These are phyloP conservation scores for Rhea pennata DNA, from an alignment of 2,113 vertebrate genomes.

Conservation along the genomic window DNA sequence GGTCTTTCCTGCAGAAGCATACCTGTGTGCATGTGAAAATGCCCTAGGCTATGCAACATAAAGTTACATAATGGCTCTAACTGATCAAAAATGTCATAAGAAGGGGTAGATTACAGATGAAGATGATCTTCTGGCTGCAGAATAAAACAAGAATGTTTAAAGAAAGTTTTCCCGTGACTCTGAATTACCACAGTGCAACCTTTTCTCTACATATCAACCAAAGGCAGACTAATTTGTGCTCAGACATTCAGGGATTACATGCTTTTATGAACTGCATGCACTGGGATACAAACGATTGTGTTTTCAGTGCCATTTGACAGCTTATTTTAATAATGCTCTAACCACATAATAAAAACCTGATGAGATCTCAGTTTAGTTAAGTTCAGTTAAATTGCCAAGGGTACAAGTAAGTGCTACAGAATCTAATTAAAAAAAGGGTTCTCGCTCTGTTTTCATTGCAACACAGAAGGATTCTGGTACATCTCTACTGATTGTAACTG, in stretches of 20 bases:
- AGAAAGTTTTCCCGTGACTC: neutral
- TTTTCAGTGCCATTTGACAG: neutral
- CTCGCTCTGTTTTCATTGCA: neutral
- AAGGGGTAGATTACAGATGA: neutral
- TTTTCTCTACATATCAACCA: neutral
- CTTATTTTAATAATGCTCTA: neutral
- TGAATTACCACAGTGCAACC: neutral
- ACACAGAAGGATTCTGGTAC: neutral
- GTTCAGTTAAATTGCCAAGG: neutral
- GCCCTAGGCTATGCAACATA: neutral
- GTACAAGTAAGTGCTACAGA: neutral
- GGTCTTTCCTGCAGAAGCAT: neutral
- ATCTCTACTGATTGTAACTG: neutral
- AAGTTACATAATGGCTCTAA: neutral
- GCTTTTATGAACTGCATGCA: neutral
- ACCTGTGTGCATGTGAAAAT: neutral
- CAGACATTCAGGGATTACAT: neutral
- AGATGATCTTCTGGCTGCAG: neutral
- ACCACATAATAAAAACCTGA: neutral
- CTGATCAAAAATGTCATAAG: neutral
- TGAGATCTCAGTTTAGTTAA: constrained; percentile 17
- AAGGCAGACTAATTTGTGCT: neutral
- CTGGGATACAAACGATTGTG: neutral
- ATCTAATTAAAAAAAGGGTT: neutral
- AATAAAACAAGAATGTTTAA: neutral